These are phyloP conservation scores for Craniophora ligustri DNA, from an alignment of 2,888 invertebrate genomes.

Conservation along the genomic window DNA sequence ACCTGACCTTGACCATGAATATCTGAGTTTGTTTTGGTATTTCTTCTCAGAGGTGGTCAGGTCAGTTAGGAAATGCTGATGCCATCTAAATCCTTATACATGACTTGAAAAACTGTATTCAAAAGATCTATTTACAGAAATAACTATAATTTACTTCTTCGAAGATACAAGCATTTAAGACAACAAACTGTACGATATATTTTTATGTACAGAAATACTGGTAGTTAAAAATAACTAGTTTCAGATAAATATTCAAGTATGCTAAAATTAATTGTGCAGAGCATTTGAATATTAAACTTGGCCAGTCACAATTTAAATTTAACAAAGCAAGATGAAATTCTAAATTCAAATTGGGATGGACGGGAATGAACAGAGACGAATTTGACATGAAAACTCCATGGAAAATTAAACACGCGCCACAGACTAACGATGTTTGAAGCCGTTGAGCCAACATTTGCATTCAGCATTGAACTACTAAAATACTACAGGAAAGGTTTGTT, in stretches of 20 bases:
- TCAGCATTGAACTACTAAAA: conserved; percentile 4
- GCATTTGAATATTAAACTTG: not conserved
- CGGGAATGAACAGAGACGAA: conserved; percentile 25
- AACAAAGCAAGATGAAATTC: conserved; percentile 24
- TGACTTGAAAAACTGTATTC: no score
- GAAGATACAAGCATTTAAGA: no score
- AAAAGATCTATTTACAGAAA: no score
- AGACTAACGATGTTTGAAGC: conserved; percentile 7
- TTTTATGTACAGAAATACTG: no score
- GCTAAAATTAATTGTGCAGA: not conserved
- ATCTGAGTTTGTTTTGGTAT: no score
- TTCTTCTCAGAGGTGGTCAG: no score
- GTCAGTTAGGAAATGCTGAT: no score
- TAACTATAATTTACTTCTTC: no score
- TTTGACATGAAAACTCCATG: conserved; percentile 32
- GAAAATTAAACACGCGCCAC: conserved; percentile 33
- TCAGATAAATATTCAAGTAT: not conserved
- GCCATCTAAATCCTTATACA: no score
- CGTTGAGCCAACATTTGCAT: conserved; percentile 1
- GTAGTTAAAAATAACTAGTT: not conserved
- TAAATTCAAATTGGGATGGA: conserved; percentile 42
- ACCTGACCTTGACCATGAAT: no score
- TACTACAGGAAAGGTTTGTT: not conserved
- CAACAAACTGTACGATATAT: conserved; percentile 5
- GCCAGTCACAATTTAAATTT: conserved; percentile 9